Conservation (phyloP, 2,888 invertebrate species). For the Synanthedon andrenaeformis region DNA sequence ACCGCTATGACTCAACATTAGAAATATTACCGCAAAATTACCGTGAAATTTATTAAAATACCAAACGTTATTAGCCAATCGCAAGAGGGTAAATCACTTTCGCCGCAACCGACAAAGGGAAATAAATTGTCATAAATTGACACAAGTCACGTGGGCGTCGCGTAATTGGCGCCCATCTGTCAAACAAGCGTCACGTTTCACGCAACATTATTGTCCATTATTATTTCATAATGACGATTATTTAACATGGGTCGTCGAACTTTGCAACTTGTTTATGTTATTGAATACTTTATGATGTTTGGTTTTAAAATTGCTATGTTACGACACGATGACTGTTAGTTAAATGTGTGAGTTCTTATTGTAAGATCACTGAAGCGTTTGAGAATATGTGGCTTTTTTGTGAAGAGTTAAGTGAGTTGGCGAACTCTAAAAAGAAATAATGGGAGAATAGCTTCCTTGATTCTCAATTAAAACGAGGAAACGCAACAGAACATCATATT, state of each 20-base stretch:
- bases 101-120: not conserved
- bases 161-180: constrained; percentile 6
- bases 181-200: constrained; percentile 11
- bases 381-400: too few relatives aligned
- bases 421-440: too few relatives aligned
- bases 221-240: constrained; percentile 3
- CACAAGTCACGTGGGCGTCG: constrained; percentile 8
- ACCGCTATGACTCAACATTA: not conserved
- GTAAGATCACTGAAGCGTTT: too few relatives aligned
- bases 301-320: too few relatives aligned
- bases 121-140: constrained; percentile 6
- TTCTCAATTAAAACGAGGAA: too few relatives aligned
- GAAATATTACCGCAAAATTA: not conserved
- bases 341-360: too few relatives aligned
- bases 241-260: not conserved
- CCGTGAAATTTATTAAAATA: not conserved
- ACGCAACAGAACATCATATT: too few relatives aligned
- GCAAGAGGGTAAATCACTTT: not conserved
- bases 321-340: not conserved
- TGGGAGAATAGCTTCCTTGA: too few relatives aligned
- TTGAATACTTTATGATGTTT: not conserved
- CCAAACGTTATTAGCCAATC: not conserved
- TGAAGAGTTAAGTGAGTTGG: too few relatives aligned
- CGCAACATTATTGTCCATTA: constrained; percentile 1
- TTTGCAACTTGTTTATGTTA: not conserved